Evolutionary conservation across 2,113 vertebrate species (phyloP), one percentile per base, ranked within the genome.

Genomic region (Halichoeres trimaculatus): DNA sequence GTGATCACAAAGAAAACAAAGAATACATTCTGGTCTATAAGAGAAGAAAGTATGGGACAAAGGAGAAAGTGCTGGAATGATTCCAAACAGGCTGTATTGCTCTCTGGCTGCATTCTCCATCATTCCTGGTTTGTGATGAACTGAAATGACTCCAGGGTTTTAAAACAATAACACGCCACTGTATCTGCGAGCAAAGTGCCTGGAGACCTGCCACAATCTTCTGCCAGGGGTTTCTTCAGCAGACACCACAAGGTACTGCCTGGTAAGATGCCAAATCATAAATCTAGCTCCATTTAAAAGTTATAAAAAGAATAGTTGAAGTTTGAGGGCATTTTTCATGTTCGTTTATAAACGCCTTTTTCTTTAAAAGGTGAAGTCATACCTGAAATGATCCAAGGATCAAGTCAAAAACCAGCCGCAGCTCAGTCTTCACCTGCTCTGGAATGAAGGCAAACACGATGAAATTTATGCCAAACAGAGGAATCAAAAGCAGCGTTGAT

Each of bases 401-500:
- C 0, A 99, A 94, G 83, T 99, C 98, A 63, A 99, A 97, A 84
- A 96, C 90, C 10, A 99, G 76, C 51, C 95, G 95, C 13, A 97
- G 87, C 61, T 95, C 91, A 14, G 92, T 92, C 86, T 95, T 96
- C 52, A 96, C 94, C 72, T 96, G 94, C 81, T 98, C 96, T 0
- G 98, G 98, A 80, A 98, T 97, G 92, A 98, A 98, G 64, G 95
- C 96, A 54, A 99, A 99, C 83, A 98, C 93, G 50, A 96, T 95
- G 74, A 97, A 99, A 87, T 99, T 98, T 20, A 96, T 94, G 13
- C 98, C 98, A 50, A 99, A 99, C 36, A 99, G 94, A 13, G 98
- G 98, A 76, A 99, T 99, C 89, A 99, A 88, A 70, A 99, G 95
- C 73, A 99, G 93, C 0, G 97, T 99, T n/a, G 98, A 99, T 85